Base-by-base conservation (phyloP, 2,888 invertebrate species). In the Drosophila setosimentum region DNA sequence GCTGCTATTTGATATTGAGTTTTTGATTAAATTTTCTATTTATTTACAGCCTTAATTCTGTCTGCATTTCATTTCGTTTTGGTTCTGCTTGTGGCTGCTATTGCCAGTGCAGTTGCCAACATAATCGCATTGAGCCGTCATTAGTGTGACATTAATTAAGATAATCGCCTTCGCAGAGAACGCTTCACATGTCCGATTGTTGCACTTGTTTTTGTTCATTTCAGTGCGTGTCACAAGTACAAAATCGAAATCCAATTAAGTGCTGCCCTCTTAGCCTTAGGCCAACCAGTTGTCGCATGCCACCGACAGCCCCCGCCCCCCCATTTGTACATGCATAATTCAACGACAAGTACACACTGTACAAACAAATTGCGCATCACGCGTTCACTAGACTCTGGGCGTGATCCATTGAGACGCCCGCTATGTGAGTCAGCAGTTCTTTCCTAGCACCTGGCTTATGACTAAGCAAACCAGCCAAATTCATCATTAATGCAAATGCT, bases 81-180 rank as follows among this genome's bases (percentile, higher is more conserved):
- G 24, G 40, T 48, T 33, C 54, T 37, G 35, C 13, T 51, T 24
- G 27, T 24, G 45, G 59, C n/a, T 33, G 45, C 16, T 24, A 13
- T 27, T 29, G 53, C 42, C 76, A 68, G 76, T 83, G 78, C 83
- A 73, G 61, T 75, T 81, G 90, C 63, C 87, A 87, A 70, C 87
- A 89, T 89, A 87, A 87, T 90, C 87, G 80, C 89, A 87, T 87
- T 87, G 90, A 87, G 75, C 78, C 82, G 87, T 89, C 90, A 90
- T 90, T 90, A 90, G 86, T 82, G 89, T 87, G 86, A 91, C 89
- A 91, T 91, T 91, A 89, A 91, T 89, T 89, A 89, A 86, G 82
- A 91, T 89, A 89, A 90, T 91, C 91, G 84, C 68, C 73, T 10
- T 6, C 57, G 51, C 42, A 75, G 76, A 59, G 64, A 65, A 37